phyloP scores from a whole-genome alignment of 2,888 invertebrate genomes.

The Seira sanloemensis region DNA sequence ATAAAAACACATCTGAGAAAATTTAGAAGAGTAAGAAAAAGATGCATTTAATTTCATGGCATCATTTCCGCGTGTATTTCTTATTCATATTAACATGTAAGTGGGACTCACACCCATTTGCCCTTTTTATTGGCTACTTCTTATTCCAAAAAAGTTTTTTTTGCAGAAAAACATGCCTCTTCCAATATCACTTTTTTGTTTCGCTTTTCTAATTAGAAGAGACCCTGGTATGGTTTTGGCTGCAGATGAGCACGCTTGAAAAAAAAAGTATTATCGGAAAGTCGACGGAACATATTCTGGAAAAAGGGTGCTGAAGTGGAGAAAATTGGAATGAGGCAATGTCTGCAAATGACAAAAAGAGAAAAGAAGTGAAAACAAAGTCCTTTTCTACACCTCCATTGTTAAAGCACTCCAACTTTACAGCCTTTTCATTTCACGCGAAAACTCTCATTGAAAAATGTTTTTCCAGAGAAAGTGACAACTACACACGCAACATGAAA shows the following conservation, averaged over 20 bases:
- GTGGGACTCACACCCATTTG: constrained; percentile 4
- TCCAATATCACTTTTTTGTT: constrained; percentile 8
- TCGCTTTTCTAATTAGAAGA: constrained; percentile 9
- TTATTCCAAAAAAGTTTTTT: constrained; percentile 6
- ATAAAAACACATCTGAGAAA: background rate
- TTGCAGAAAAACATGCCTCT: background rate
- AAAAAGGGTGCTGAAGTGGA: constrained; percentile 7
- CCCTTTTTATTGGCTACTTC: constrained; percentile 13
- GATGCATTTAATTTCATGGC: constrained; percentile 10
- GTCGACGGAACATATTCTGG: no score
- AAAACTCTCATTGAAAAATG: background rate
- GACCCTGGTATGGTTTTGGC: background rate
- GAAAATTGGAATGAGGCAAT: constrained; percentile 18
- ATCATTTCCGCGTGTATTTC: constrained; percentile 10
- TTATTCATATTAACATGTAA: constrained; percentile 16
- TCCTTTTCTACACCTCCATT: constrained; percentile 19
- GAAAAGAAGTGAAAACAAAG: constrained; percentile 20
- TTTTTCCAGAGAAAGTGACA: background rate
- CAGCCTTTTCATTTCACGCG: background rate
- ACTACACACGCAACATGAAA: background rate
- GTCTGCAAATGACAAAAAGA: constrained; percentile 20
- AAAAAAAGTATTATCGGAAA: background rate
- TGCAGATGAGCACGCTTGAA: background rate
- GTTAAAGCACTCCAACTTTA: background rate
- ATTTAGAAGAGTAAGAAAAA: background rate